Base-by-base conservation (phyloP, 2,888 invertebrate genomes). In the Horisme vitalbata region DNA sequence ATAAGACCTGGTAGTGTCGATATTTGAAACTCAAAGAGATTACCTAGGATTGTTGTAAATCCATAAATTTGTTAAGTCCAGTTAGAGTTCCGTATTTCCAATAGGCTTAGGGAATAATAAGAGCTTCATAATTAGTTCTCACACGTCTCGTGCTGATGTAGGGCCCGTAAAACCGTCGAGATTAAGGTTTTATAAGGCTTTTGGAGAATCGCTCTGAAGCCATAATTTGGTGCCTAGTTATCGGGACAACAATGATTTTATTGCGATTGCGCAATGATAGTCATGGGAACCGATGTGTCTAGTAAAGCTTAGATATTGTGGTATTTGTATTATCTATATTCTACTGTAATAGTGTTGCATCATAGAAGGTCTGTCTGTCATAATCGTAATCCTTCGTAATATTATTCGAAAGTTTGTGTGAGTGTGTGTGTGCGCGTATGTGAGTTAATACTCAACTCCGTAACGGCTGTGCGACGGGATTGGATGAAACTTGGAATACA, bases 121-220 rank as follows among this genome's bases (percentile, higher is more conserved):
- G 59, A 57, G 46, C 52, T 60, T 54, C 52, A 59, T 69, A 71
- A 72, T 71, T 61, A 72, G 64, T 67, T 72, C 73, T 69, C 71
- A 71, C 73, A 69, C 61, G 45, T 65, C 33, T 23, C 52, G 36
- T 55, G 39, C 43, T 60, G 63, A 68, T 61, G 58, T 52, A 59
- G 50, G 55, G 55, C 39, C 61, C 57, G 56, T 71, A 71, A 69
- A 71, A 35, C 58, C 55, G 61, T 45, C 59, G 50, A 53, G 59
- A 52, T 61, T 57, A 55, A 32, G 52, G 46, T 50, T 57, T 55
- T 56, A 54, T 46, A 43, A 49, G 57, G 30, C 48, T 15, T 37
- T 53, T 49, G 52, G 50, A 47, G 52, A 52, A 57, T 37, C 18
- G 12, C 12, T 36, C 12, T 27, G 8, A 20, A 27, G 45, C 35